Conservation (phyloP, 2,888 invertebrate genomes). For the Xanthorhoe designata region DNA sequence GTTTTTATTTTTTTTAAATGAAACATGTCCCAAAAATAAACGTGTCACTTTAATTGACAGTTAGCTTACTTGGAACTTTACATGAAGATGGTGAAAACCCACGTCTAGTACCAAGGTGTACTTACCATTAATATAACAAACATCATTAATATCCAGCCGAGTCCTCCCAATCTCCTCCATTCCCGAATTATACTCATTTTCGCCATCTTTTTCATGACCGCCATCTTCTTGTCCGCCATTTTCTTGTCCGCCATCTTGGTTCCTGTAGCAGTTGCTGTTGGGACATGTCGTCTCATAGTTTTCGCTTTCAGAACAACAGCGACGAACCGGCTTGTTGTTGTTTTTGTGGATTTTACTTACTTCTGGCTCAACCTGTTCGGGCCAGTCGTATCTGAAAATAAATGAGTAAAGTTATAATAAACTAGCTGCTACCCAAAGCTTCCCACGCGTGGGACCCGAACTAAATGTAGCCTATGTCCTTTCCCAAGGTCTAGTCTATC, state of each 20-base stretch:
- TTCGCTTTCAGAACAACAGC: conserved; percentile 59
- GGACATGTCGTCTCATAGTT: conserved; percentile 40
- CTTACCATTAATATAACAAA: conserved; percentile 98
- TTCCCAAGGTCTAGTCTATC: too few relatives aligned
- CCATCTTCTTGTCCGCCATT: conserved; percentile 41
- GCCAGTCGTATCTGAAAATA: conserved; percentile 91
- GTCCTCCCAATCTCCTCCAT: conserved; percentile 89
- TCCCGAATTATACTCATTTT: conserved; percentile 63
- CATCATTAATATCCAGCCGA: conserved; percentile 89
- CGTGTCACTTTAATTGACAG: too few relatives aligned
- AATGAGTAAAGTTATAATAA: too few relatives aligned
- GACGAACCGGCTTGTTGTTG: conserved; percentile 53
- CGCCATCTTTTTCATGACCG: conserved; percentile 30
- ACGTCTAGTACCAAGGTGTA: too few relatives aligned
- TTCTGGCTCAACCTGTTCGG: conserved; percentile 79
- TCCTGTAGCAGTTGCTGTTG: conserved; percentile 38
- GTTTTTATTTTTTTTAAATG: too few relatives aligned
- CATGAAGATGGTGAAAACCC: too few relatives aligned
- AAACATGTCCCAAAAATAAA: too few relatives aligned
- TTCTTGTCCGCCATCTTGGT: conserved; percentile 35
- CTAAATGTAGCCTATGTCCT: too few relatives aligned
- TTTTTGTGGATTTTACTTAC: conserved; percentile 67
- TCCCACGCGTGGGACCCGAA: too few relatives aligned
- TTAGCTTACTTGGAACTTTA: too few relatives aligned
- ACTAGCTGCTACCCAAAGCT: too few relatives aligned